These are phyloP conservation scores for Peucedramus taeniatus DNA, from an alignment of 2,113 vertebrate species.

Conservation along the genomic window DNA sequence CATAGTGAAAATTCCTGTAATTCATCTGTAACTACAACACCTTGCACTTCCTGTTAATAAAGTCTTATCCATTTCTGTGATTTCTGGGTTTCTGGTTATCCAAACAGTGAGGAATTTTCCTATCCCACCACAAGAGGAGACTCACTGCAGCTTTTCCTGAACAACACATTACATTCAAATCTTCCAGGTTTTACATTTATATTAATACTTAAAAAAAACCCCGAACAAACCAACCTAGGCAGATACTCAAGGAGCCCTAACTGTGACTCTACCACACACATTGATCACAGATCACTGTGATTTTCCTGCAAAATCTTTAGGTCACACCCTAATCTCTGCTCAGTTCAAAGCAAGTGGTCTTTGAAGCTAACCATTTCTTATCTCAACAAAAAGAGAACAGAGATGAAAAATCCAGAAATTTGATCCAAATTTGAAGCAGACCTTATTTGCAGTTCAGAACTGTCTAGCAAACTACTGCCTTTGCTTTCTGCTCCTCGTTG, in stretches of 20 bases:
- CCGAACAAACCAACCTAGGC: not conserved
- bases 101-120: not conserved
- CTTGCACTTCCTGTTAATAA: not conserved
- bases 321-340: not conserved
- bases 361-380: not conserved
- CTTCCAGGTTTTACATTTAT: not conserved
- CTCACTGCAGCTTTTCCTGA: not conserved
- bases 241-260: not conserved
- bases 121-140: not conserved
- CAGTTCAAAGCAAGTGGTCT: not conserved
- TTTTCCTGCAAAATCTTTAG: not conserved
- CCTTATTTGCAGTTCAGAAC: not conserved
- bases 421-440: not conserved
- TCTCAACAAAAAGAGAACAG: not conserved
- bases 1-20: not conserved
- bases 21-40: not conserved
- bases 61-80: not conserved
- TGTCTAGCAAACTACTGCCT: not conserved
- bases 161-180: not conserved
- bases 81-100: not conserved
- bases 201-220: not conserved
- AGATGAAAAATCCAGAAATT: not conserved
- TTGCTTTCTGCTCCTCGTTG: not conserved
- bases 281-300: fast-evolving
- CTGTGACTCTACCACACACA: not conserved